These are phyloP conservation scores for Sympetrum striolatum DNA, from an alignment of 2,888 invertebrate genomes.

Conservation along the genomic window DNA sequence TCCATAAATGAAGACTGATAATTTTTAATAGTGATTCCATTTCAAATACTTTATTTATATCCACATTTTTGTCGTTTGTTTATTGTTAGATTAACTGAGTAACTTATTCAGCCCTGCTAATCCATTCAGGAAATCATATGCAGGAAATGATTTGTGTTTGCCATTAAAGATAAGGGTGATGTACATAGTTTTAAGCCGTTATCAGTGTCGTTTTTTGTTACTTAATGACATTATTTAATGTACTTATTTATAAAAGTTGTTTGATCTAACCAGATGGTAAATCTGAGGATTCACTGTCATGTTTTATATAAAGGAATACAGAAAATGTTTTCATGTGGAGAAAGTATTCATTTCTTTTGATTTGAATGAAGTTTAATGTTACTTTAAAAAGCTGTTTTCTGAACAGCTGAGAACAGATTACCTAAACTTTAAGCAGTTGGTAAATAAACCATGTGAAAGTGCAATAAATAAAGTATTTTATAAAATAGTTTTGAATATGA, in stretches of 20 bases:
- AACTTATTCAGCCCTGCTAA: slow-evolving; percentile 29
- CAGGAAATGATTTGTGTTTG: slow-evolving; percentile 16
- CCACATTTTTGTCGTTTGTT: slow-evolving; percentile 15
- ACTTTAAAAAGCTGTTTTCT: not conserved
- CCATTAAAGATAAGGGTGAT: slow-evolving; percentile 31
- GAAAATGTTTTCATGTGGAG: slow-evolving; percentile 7
- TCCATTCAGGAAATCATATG: not conserved
- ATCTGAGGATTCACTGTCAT: not conserved
- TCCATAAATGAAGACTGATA: slow-evolving; percentile 42
- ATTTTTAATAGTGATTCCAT: slow-evolving; percentile 37
- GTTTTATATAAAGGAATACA: slow-evolving; percentile 35
- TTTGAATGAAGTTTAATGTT: not conserved
- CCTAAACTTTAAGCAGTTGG: not conserved
- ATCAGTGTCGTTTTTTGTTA: slow-evolving; percentile 38
- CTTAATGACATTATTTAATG: slow-evolving; percentile 41
- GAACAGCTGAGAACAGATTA: not conserved
- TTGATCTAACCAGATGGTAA: slow-evolving; percentile 32
- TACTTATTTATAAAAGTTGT: slow-evolving; percentile 41
- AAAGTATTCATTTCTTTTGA: slow-evolving; percentile 3
- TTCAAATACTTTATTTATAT: slow-evolving; percentile 21
- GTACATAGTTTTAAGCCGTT: slow-evolving; percentile 33
- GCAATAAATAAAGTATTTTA: slow-evolving; percentile 22
- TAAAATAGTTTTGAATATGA: not conserved
- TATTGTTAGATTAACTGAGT: slow-evolving; percentile 30
- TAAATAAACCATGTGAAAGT: slow-evolving; percentile 18